Conservation (phyloP, 2,888 invertebrate species). For the Acanthoscelides obtectus region DNA sequence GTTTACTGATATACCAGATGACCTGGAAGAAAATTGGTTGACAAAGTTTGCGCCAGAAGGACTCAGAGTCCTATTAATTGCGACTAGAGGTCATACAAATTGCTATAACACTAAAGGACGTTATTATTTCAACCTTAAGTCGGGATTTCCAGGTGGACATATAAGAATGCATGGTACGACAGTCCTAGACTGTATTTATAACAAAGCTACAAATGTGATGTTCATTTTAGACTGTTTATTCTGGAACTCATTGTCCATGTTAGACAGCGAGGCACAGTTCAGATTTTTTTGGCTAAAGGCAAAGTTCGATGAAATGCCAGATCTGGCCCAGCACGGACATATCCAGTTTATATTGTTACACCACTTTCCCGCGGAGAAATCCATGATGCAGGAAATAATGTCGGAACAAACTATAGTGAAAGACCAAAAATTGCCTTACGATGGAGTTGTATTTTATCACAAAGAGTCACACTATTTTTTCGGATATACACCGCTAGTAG, state of each 20-base stretch:
- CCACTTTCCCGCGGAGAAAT: constrained; percentile 47
- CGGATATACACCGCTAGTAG: constrained; percentile 81
- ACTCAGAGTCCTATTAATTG: constrained; percentile 74
- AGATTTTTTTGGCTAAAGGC: constrained; percentile 78
- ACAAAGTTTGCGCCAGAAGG: constrained; percentile 81
- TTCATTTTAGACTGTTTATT: constrained; percentile 79
- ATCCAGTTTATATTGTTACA: constrained; percentile 52
- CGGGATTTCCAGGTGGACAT: constrained; percentile 69
- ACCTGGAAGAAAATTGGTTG: constrained; percentile 67
- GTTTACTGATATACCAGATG: constrained; percentile 80
- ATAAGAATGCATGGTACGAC: constrained; percentile 43
- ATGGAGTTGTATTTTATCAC: constrained; percentile 91
- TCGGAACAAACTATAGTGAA: constrained; percentile 41
- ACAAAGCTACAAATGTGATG: constrained; percentile 56
- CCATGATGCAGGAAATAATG: constrained; percentile 49
- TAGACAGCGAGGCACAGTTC: constrained; percentile 74
- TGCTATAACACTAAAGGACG: constrained; percentile 21
- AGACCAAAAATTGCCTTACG: constrained; percentile 54
- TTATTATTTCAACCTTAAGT: constrained; percentile 48
- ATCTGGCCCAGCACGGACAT: constrained; percentile 42
- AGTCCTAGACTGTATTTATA: constrained; percentile 81
- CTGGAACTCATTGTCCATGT: constrained; percentile 70
- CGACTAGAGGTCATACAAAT: constrained; percentile 48
- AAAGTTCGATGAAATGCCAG: constrained; percentile 63
- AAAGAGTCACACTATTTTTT: constrained; percentile 67